These are phyloP conservation scores for Odobenus rosmarus DNA, from an alignment of 2,113 vertebrate genomes.

Conservation along the genomic window DNA sequence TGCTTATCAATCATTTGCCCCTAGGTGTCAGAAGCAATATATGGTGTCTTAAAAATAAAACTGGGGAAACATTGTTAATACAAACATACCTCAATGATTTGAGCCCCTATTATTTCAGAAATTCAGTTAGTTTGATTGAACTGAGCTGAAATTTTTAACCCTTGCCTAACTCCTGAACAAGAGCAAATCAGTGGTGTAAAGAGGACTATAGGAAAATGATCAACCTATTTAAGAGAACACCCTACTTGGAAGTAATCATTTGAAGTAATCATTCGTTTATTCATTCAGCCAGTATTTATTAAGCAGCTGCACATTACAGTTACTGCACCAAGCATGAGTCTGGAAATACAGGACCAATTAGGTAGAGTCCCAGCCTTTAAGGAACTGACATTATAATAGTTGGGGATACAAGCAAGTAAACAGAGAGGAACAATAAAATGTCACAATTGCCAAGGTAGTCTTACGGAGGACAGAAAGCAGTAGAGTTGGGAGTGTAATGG, in stretches of 20 bases:
- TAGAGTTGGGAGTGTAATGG: background rate
- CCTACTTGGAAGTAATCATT: background rate
- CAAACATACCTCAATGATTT: slow-evolving; percentile 27
- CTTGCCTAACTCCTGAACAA: background rate
- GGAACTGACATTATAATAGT: background rate
- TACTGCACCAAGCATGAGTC: background rate
- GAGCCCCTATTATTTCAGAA: slow-evolving; percentile 2
- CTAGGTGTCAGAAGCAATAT: slow-evolving; percentile 37
- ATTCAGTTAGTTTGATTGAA: slow-evolving; percentile 57
- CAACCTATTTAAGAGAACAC: background rate
- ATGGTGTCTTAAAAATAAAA: background rate
- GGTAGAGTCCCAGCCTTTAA: background rate
- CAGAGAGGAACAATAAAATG: background rate
- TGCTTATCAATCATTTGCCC: slow-evolving; percentile 68
- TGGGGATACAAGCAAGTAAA: background rate
- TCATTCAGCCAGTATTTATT: slow-evolving; percentile 12
- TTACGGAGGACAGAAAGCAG: background rate
- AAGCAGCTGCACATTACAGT: background rate
- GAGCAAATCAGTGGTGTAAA: background rate
- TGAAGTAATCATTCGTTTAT: slow-evolving; percentile 18
- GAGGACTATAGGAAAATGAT: background rate
- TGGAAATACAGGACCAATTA: slow-evolving; percentile 31
- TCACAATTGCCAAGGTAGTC: background rate
- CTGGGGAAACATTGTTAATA: slow-evolving; percentile 37
- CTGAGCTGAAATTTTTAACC: slow-evolving; percentile 42